Base-by-base conservation (phyloP, 2,888 invertebrate species). In the Heterodera filipjevi region DNA sequence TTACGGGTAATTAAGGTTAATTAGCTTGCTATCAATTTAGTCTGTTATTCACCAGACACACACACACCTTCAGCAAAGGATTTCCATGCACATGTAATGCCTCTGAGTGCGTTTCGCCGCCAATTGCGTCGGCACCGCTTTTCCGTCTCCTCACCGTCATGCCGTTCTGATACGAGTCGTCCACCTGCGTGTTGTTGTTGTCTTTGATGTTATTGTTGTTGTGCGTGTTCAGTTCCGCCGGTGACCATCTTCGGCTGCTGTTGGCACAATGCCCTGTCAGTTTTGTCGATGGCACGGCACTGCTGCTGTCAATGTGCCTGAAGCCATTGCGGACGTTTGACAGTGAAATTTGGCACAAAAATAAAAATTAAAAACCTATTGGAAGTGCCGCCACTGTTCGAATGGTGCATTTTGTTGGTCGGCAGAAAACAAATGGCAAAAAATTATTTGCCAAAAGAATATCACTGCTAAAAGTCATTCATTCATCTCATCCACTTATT, bases 21-120 rank as follows among this genome's bases (percentile, higher is more conserved):
- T 68, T 68, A 35, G 33, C 39, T 3, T 35, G 39, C 19, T 68
- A 5, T 32, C 10, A 73, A 30, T 73, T 59, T 71, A 8, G 1
- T 71, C 6, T n/a, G n/a, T n/a, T n/a, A n/a, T n/a, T n/a, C n/a
- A 72, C 30, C 19, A 72, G 33, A 3, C 32, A 72, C 22, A n/a
- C 33, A 33, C 27, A 19, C 19, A 76, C 44, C 44, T 32, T 82
- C 12, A 86, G 80, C 64, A 86, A 81, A 6, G 82, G 80, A 70
- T 86, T 86, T 1, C 85, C 79, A 75, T 86, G 86, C n/a, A 86
- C 83, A 10, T 80, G 59, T n/a, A 84, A 76, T 30, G 78, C 72
- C 16, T 75, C 75, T 16, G 84, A 81, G 66, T 22, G 66, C 71
- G 44, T 30, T 46, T 79, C 76, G 76, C 14, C 3, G 46, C 46